These are phyloP conservation scores for Patiria miniata DNA, from an alignment of 35 echinoderm and acorn worm species.

Conservation along the genomic window DNA sequence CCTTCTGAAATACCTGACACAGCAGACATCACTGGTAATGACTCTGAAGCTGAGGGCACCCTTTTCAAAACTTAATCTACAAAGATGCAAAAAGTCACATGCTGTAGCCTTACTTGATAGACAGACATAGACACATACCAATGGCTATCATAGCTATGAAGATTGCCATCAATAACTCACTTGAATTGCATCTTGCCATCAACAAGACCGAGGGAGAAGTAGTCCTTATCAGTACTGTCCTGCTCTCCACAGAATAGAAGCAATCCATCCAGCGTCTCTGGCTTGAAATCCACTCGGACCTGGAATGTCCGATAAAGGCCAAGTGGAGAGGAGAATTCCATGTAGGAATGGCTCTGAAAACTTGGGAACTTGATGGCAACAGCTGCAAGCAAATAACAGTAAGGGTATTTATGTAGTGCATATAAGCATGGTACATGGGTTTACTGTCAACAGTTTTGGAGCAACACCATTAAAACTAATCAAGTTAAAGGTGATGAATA, in stretches of 20 bases:
- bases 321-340: conserved; percentile 39
- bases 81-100: too few relatives aligned
- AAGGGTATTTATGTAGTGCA: background rate
- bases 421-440: too few relatives aligned
- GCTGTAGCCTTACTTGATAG: too few relatives aligned
- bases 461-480: background rate
- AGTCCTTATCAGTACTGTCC: conserved; percentile 48
- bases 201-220: conserved; percentile 48
- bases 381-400: conserved; percentile 32
- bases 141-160: too few relatives aligned
- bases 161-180: conserved; percentile 9
- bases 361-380: conserved; percentile 52
- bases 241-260: conserved; percentile 59
- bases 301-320: conserved; percentile 61
- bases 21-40: too few relatives aligned
- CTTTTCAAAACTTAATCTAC: too few relatives aligned
- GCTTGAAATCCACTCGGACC: conserved; percentile 66
- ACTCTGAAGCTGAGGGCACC: too few relatives aligned
- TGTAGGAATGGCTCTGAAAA: conserved; percentile 69
- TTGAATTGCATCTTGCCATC: conserved; percentile 58
- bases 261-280: conserved; percentile 46
- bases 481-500: background rate
- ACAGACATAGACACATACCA: too few relatives aligned
- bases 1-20: too few relatives aligned
- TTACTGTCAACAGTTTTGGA: background rate